Base-by-base conservation (phyloP, 2,888 invertebrate species). In the Tenthredo notha region DNA sequence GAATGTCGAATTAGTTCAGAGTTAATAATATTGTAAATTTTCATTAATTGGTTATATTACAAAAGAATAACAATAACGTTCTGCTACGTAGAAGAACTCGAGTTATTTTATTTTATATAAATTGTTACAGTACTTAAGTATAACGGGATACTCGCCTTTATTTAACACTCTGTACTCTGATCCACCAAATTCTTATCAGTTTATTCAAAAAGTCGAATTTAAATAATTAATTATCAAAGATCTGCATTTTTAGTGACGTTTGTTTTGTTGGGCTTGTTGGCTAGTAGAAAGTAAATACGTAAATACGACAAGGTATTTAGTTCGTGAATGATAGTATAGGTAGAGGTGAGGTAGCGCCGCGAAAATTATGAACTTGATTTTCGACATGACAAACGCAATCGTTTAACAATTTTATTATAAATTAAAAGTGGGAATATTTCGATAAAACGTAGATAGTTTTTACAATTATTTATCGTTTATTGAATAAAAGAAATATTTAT, bases 61-160 rank as follows among this genome's bases (percentile, higher is more conserved):
- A 50, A n/a, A 58, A 61, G 15, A 80, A 80, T 77, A 80, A 61
- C 80, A 61, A 80, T 40, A 80, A 61, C 61, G 61, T 80, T 61
- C 58, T 58, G 80, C 21, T 43, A 21, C 40, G 3, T 12, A 61
- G n/a, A 21, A 9, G 21, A 40, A 40, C 10, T 25, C n/a, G 21
- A n/a, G 5, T 7, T 80, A 25, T 58, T 61, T 18, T 1, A 37
- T 80, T 5, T 33, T 80, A 12, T 3, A 40, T 40, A 21, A 21
- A n/a, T 10, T 37, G 21, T 37, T 61, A 15, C 1, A 6, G 29
- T 37, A 7, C 1, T 37, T 47, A 61, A 6, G 40, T 37, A 12
- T 9, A 10, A 54, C 15, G n/a, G 15, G 29, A 54, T 21, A 80
- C 80, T 80, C 18, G 58, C 80, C 58, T 40, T 40, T 50, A 33